Evolutionary conservation across 2,113 vertebrate genomes (phyloP).

Genomic region (Melanerpes formicivorus): DNA sequence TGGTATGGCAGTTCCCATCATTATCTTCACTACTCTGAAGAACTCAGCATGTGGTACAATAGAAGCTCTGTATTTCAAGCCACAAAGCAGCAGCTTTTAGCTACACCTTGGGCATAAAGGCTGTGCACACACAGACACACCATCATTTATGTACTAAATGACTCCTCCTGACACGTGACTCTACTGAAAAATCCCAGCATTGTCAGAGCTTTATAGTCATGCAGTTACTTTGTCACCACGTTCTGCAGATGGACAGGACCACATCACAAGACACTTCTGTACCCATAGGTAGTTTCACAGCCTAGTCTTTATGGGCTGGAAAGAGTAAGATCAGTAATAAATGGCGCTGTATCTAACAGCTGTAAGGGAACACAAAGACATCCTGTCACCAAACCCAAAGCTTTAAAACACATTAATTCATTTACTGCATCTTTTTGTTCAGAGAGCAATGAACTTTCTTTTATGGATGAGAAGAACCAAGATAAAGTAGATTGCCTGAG

Average conservation of each 20-base stretch:
- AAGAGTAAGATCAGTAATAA: not conserved
- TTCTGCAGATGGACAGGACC: not conserved
- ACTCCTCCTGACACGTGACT: not conserved
- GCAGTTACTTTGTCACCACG: not conserved
- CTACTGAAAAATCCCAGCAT: not conserved
- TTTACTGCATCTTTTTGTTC: not conserved
- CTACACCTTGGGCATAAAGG: not conserved
- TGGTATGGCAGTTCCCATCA: not conserved
- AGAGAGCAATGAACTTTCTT: not conserved
- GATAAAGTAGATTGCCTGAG: not conserved
- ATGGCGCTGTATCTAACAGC: not conserved
- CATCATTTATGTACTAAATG: not conserved
- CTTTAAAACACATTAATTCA: not conserved
- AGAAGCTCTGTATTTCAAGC: not conserved
- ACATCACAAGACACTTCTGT: not conserved
- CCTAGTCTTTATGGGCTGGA: not conserved
- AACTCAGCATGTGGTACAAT: not conserved
- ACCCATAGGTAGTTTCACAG: not conserved
- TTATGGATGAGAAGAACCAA: not conserved
- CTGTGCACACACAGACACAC: not conserved
- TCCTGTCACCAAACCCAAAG: not conserved
- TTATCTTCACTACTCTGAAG: not conserved
- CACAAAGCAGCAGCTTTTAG: not conserved
- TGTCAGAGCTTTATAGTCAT: not conserved
- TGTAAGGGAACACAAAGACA: not conserved